Evolutionary conservation across 2,797 vertebrate species (phyloP).

Genomic region (Ibycter americanus): DNA sequence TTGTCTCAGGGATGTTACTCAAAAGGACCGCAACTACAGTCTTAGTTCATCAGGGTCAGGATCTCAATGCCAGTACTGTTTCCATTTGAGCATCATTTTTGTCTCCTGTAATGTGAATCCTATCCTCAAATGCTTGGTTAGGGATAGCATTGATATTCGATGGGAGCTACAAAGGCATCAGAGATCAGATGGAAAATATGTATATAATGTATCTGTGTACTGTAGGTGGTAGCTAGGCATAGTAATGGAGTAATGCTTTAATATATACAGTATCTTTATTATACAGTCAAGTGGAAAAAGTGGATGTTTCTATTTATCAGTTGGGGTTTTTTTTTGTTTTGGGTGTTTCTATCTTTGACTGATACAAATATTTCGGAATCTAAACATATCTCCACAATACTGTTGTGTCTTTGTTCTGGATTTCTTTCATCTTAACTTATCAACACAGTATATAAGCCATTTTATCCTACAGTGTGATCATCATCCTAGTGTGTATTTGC

Average conservation of each 20-base stretch:
- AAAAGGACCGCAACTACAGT: not conserved
- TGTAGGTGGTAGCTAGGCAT: conserved; percentile 29
- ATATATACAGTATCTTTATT: conserved; percentile 43
- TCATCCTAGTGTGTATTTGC: conserved; percentile 70
- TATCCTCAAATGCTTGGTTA: not conserved
- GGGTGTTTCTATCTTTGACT: conserved; percentile 71
- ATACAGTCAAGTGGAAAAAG: conserved; percentile 52
- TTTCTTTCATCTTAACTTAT: conserved; percentile 78
- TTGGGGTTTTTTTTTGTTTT: conserved; percentile 49
- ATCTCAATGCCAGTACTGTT: conserved; percentile 1
- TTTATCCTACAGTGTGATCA: conserved; percentile 41
- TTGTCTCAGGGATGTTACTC: not conserved
- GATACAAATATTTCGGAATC: conserved; percentile 78
- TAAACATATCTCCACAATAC: conserved; percentile 73
- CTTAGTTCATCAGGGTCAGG: not conserved
- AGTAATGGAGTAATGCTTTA: conserved; percentile 16
- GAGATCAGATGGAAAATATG: conserved; percentile 42
- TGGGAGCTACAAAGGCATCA: not conserved
- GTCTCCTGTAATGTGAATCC: conserved; percentile 18
- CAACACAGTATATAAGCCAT: conserved; percentile 71
- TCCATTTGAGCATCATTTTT: conserved; percentile 3
- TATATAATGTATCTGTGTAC: not conserved
- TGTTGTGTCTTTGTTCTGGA: conserved; percentile 74
- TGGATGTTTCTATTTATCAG: conserved; percentile 65
- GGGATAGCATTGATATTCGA: not conserved